These are phyloP conservation scores for Chloroceryle inda DNA, from an alignment of 2,797 vertebrate genomes.

Conservation along the genomic window DNA sequence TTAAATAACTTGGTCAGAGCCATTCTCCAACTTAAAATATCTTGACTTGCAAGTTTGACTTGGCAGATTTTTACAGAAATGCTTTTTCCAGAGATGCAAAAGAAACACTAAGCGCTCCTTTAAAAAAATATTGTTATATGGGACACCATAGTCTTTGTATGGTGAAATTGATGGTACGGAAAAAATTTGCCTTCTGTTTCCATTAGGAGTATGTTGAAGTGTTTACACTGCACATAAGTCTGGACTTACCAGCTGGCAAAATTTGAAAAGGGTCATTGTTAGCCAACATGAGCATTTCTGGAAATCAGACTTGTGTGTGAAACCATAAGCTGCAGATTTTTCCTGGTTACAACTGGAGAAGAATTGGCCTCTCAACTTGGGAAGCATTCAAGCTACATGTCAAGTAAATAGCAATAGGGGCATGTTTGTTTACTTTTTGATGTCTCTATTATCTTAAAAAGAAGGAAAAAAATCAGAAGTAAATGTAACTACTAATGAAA, in stretches of 20 bases:
- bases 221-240: neutral
- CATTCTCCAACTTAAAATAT: slow-evolving; percentile 4
- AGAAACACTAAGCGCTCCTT: neutral
- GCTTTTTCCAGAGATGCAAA: slow-evolving; percentile 47
- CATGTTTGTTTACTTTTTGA: slow-evolving; percentile 40
- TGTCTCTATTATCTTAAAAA: slow-evolving; percentile 14
- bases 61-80: slow-evolving; percentile 42
- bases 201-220: neutral
- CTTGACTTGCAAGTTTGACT: slow-evolving; percentile 35
- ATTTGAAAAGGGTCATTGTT: slow-evolving; percentile 33
- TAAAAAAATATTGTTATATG: neutral
- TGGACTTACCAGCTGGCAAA: neutral
- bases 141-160: neutral
- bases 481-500: slow-evolving; percentile 36
- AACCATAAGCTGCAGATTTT: slow-evolving; percentile 20
- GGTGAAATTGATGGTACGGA: neutral
- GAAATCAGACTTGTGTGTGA: slow-evolving; percentile 17
- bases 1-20: slow-evolving; percentile 5
- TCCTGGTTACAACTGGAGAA: neutral
- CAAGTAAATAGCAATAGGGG: slow-evolving; percentile 19
- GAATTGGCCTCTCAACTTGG: neutral
- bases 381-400: neutral
- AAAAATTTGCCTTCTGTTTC: slow-evolving; percentile 16
- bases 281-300: slow-evolving; percentile 7
- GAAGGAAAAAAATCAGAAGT: neutral